A percentile compares a stretch with the other conserved stretches of the same genome.
Conservation (phyloP, 2,888 invertebrate genomes). For the Sinelater perroti region DNA sequence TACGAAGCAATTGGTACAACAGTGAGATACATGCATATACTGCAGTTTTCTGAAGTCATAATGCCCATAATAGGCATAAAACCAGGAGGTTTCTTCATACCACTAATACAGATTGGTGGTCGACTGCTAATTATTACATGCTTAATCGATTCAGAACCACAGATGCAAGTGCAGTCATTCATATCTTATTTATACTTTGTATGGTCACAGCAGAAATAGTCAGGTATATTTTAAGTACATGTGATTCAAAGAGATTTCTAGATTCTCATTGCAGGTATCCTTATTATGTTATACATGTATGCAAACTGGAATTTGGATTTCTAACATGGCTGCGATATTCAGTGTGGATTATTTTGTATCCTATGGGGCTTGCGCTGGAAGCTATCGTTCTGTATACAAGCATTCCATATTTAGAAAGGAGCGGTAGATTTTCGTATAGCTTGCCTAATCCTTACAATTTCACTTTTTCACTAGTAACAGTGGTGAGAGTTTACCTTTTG, state of each 20-base stretch:
- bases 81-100: conserved; percentile 75
- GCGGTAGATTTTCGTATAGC: conserved; percentile 74
- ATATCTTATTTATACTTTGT: conserved; percentile 87
- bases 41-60: conserved; percentile 87
- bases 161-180: conserved; percentile 87
- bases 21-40: conserved; percentile 81
- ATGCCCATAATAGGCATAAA: conserved; percentile 91
- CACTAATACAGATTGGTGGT: conserved; percentile 82
- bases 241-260: neutral
- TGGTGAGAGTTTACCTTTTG: conserved; percentile 78
- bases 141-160: conserved; percentile 84
- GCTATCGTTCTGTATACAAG: conserved; percentile 82
- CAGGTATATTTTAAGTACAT: conserved; percentile 64
- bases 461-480: conserved; percentile 22
- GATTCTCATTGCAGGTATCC: conserved; percentile 80
- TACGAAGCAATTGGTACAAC: conserved; percentile 79
- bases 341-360: conserved; percentile 93
- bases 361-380: conserved; percentile 88
- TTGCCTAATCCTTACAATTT: conserved; percentile 89
- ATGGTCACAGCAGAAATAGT: conserved; percentile 87
- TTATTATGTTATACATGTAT: conserved; percentile 84
- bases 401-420: conserved; percentile 90
- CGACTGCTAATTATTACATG: conserved; percentile 75
- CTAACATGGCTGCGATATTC: conserved; percentile 94
- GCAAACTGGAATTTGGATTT: conserved; percentile 75